Conservation (phyloP, 2,797 vertebrate species). For the Tamandua tetradactyla region DNA sequence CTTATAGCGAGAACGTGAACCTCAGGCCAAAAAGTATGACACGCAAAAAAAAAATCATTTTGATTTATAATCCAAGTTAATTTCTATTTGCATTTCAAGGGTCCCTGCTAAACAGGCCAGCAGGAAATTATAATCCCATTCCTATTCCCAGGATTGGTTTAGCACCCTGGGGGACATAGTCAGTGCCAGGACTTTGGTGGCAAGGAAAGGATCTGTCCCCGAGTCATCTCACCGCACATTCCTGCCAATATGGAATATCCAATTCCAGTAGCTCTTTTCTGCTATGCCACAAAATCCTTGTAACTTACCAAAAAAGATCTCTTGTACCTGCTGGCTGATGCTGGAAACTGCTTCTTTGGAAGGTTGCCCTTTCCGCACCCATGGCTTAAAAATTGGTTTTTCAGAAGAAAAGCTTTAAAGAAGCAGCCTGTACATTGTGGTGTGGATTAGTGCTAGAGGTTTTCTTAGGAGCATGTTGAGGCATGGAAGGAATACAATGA, state of each 20-base stretch:
- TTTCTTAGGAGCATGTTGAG: not conserved
- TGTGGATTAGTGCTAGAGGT: not conserved
- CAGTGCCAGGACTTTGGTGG: not conserved
- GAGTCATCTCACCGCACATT: not conserved
- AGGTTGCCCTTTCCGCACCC: not conserved
- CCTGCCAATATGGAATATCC: not conserved
- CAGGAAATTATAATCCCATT: not conserved
- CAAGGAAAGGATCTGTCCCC: not conserved
- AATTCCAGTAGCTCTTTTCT: not conserved
- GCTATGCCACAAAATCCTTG: not conserved
- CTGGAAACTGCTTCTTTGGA: not conserved
- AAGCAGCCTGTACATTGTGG: not conserved
- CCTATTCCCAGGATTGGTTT: not conserved
- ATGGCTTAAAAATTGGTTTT: not conserved
- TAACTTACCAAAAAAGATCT: not conserved
- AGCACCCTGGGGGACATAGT: not conserved
- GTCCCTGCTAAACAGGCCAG: not conserved
- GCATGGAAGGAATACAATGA: not conserved
- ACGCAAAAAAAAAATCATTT: not conserved
- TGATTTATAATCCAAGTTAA: not conserved
- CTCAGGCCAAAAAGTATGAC: slow-evolving; percentile 4
- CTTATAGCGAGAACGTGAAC: not conserved
- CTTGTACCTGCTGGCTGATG: not conserved
- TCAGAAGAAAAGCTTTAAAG: not conserved
- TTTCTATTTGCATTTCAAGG: slow-evolving; percentile 42